phyloP scores from a whole-genome alignment of 2,113 vertebrate genomes.

The human (Homo sapiens) region DNA sequence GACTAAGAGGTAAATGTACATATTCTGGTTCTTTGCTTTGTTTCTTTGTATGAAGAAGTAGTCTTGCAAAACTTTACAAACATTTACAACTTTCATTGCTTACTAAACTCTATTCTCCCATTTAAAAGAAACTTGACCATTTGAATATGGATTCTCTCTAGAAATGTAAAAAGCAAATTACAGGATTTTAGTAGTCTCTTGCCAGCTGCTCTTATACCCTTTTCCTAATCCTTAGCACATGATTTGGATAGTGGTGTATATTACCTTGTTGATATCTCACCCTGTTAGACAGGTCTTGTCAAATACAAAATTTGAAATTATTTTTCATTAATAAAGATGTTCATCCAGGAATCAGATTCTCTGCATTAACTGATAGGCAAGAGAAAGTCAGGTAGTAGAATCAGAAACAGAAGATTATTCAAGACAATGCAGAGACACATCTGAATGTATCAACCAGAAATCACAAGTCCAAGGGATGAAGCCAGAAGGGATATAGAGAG shows the following conservation, averaged over 20 bases:
- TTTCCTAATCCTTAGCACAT: background rate
- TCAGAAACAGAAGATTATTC: background rate
- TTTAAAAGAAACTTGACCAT: background rate
- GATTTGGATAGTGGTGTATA: background rate
- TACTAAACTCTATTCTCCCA: background rate
- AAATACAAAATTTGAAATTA: background rate
- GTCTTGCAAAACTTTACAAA: background rate
- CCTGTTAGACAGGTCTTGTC: background rate
- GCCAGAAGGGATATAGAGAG: background rate
- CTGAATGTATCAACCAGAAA: background rate
- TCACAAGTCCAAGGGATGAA: background rate
- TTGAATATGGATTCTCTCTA: background rate
- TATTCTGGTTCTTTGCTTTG: background rate
- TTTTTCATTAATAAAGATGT: background rate
- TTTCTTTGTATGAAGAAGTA: constrained; percentile 16
- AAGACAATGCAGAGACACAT: background rate
- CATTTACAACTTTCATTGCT: background rate
- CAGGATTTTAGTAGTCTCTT: background rate
- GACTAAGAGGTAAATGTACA: constrained; percentile 24
- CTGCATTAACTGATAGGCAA: background rate
- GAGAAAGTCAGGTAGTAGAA: background rate
- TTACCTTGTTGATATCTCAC: background rate
- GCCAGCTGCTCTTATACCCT: background rate
- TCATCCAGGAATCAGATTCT: background rate
- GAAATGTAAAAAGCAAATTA: background rate